Percentiles rank a stretch among this genome's conserved stretches.
These are phyloP conservation scores for Ernsta delagoae DNA, from an alignment of 2,888 invertebrate genomes.

Conservation along the genomic window DNA sequence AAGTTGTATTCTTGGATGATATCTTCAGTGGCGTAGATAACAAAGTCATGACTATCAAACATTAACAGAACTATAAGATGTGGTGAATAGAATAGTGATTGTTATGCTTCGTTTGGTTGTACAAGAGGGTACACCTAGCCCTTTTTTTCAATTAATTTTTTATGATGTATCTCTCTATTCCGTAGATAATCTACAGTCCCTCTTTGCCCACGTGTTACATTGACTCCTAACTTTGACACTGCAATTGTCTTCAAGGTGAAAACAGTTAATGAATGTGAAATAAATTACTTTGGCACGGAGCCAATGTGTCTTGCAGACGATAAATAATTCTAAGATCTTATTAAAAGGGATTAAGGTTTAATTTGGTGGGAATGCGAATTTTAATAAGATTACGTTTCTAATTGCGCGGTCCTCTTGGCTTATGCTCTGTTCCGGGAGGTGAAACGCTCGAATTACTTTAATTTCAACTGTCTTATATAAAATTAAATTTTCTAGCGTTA, in stretches of 20 bases:
- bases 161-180: too few species aligned
- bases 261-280: conserved; percentile 46
- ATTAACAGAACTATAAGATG: too few species aligned
- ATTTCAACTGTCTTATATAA: conserved; percentile 17
- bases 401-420: conserved; percentile 30
- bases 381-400: conserved; percentile 12
- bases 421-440: conserved; percentile 23
- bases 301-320: conserved; percentile 41
- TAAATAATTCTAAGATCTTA: conserved; percentile 30
- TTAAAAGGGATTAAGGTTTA: conserved; percentile 35
- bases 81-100: too few species aligned
- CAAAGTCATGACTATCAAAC: too few species aligned
- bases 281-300: conserved; percentile 47
- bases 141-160: too few species aligned
- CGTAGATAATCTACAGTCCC: too few species aligned
- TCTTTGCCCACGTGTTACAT: conserved; percentile 37
- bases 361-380: conserved; percentile 28
- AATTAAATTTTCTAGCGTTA: neutral
- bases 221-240: conserved; percentile 50
- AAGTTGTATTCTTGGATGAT: too few species aligned
- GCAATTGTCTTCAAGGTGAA: conserved; percentile 51
- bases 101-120: too few species aligned
- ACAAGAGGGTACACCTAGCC: too few species aligned
- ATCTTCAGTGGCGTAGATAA: too few species aligned
- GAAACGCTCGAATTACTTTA: conserved; percentile 28